phyloP scores from a whole-genome alignment of 2,888 invertebrate genomes.

The Drosophila nr. fundita region DNA sequence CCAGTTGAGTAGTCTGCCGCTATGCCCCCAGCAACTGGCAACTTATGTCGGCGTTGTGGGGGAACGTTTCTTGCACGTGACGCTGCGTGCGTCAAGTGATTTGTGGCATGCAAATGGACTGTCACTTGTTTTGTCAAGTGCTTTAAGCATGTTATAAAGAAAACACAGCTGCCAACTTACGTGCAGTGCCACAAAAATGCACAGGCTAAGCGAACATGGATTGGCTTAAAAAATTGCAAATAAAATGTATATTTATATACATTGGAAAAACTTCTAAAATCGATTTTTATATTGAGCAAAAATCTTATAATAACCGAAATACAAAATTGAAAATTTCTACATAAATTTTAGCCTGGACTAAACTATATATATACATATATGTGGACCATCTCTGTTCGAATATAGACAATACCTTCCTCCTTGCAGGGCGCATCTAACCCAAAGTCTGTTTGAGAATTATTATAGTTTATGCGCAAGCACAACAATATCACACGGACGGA shows the following conservation, averaged over 20 bases:
- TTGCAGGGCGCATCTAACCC: slow-evolving; percentile 2
- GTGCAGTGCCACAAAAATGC: neutral
- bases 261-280: too few relatives aligned
- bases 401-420: neutral
- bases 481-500: slow-evolving; percentile 26
- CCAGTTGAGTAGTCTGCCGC: neutral
- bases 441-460: slow-evolving; percentile 52
- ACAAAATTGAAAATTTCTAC: too few relatives aligned
- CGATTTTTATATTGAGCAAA: too few relatives aligned
- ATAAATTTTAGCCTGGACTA: too few relatives aligned
- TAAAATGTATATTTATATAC: too few relatives aligned
- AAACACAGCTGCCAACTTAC: neutral
- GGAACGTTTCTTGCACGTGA: slow-evolving; percentile 33
- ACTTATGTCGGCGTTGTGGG: neutral
- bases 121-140: slow-evolving; percentile 47
- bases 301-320: too few relatives aligned
- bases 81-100: slow-evolving; percentile 47
- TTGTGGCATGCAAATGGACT: slow-evolving; percentile 53
- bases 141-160: slow-evolving; percentile 19
- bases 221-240: neutral
- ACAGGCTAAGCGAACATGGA: neutral
- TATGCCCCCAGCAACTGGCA: neutral
- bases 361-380: too few relatives aligned
- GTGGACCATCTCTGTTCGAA: neutral
- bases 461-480: slow-evolving; percentile 75